Base-by-base conservation (phyloP, 2,797 vertebrate species). In the Oreortyx pictus region DNA sequence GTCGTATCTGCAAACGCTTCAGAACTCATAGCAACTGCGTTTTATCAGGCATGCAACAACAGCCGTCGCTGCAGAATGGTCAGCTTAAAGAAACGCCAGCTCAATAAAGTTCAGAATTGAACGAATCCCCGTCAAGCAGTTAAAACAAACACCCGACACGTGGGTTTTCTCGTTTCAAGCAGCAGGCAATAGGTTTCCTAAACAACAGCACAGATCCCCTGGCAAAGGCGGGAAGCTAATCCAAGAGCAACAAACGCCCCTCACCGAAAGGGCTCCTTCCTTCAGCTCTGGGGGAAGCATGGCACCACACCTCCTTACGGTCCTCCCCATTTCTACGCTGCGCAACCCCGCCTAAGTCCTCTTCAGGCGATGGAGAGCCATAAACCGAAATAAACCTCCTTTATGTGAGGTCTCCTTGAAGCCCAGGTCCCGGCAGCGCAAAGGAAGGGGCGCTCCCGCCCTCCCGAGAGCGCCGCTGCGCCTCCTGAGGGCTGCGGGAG, bases 371-470 rank as follows among this genome's bases (percentile, higher is more conserved):
- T 39, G 12, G 11, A 39, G 12, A 39, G 39, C 39, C 39, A 39
- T 39, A 39, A 39, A 39, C 9, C 10, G 12, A 39, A 39, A 39
- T 39, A 39, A 39, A 39, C 5, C 39, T 39, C 39, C 39, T 39
- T 39, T 13, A 39, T 39, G 11, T 39, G 39, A 39, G 39, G 39
- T 12, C 39, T 39, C 39, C 39, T 39, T 39, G 39, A 72, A 41
- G 16, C 3, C 27, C 4, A 22, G 5, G 6, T 10, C 1, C 13
- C 19, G 16, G 15, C 50, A 29, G 50, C 50, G 27, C 50, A 15
- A 7, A 4, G 3, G 12, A 41, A 25, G 23, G 3, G 31, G 11
- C 0, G 2, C 25, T 37, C 24, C 0, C 1, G 12, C 13, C 2
- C 4, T 27, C 41, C 9, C 6, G 39, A 7, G 13, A 24, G 6